Evolutionary conservation across 2,113 vertebrate genomes (phyloP).

Genomic region (Taxidea taxus): DNA sequence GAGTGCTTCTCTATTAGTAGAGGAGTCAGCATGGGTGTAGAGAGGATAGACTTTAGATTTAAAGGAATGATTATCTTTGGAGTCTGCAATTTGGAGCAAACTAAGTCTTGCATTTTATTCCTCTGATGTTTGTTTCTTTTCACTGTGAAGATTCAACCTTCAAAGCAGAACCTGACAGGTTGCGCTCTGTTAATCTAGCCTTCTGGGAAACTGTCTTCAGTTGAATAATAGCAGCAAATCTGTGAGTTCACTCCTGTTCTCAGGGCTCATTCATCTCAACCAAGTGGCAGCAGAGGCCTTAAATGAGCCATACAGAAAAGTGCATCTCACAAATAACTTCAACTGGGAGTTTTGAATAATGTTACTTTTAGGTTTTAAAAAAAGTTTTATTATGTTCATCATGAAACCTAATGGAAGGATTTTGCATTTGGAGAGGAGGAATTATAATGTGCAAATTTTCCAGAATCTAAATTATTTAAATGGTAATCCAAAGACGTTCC

Average conservation of each 20-base stretch:
- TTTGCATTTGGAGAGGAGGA: constrained; percentile 25
- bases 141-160: constrained; percentile 37
- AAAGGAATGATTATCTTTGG: neutral
- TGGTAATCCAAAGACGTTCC: neutral
- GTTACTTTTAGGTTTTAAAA: neutral
- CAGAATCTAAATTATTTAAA: constrained; percentile 22
- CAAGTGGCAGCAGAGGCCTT: neutral
- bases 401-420: neutral
- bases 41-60: neutral
- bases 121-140: constrained; percentile 39
- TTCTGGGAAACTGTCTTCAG: neutral
- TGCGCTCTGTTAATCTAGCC: neutral
- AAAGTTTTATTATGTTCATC: neutral
- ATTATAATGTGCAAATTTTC: neutral
- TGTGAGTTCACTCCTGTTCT: neutral
- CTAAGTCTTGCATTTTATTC: neutral
- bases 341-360: neutral
- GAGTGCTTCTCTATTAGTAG: neutral
- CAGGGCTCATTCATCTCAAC: neutral
- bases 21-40: rapidly evolving
- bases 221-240: neutral
- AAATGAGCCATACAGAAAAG: neutral
- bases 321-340: neutral
- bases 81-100: neutral
- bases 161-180: neutral